Evolutionary conservation across 2,113 vertebrate species (phyloP).

Genomic region (Hassar affinis): DNA sequence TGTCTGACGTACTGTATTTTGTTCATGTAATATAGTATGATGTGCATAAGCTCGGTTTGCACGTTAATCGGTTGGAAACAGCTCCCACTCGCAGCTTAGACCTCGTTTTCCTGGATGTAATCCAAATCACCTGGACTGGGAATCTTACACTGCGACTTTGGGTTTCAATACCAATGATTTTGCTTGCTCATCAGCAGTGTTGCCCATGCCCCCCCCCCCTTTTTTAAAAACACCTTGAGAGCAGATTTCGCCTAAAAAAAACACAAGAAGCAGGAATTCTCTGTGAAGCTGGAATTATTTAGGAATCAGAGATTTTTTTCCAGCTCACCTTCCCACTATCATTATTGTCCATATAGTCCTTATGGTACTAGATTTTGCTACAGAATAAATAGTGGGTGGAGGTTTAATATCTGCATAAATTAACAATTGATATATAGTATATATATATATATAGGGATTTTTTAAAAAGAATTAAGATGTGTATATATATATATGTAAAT

Average conservation of each 20-base stretch:
- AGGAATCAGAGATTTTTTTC: background rate
- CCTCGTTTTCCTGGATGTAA: background rate
- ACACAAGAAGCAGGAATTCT: background rate
- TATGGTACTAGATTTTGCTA: constrained; percentile 47
- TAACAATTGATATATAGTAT: constrained; percentile 51
- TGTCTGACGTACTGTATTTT: constrained; percentile 56
- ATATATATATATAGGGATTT: constrained; percentile 80
- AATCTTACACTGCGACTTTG: background rate
- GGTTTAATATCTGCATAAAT: constrained; percentile 22
- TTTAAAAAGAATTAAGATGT: constrained; percentile 59
- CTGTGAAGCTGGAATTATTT: background rate
- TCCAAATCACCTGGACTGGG: background rate
- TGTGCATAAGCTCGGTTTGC: background rate
- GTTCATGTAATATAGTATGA: constrained; percentile 37
- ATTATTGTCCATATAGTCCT: constrained; percentile 8
- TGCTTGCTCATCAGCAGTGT: constrained; percentile 6
- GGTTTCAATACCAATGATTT: background rate
- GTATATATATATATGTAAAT: constrained; percentile 33
- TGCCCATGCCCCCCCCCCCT: background rate
- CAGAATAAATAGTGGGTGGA: constrained; percentile 34
- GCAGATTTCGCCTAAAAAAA: background rate
- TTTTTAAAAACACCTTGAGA: constrained; percentile 4
- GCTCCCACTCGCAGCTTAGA: background rate
- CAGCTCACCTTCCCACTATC: background rate
- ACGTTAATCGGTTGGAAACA: background rate